phyloP scores from a whole-genome alignment of 2,113 vertebrate species.

The Deroptyus accipitrinus region DNA sequence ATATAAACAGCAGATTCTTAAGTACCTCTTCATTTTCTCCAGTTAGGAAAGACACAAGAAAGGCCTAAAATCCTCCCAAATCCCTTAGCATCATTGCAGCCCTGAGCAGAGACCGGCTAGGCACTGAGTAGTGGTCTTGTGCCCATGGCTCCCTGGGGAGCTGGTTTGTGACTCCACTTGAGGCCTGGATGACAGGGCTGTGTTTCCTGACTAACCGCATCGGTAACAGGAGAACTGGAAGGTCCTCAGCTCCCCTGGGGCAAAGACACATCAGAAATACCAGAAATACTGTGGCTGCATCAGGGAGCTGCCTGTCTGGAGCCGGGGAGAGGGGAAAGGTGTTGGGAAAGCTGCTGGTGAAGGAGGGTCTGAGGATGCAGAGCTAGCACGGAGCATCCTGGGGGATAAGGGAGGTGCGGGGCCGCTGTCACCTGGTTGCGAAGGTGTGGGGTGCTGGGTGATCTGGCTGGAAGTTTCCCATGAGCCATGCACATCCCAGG shows the following conservation, averaged over 20 bases:
- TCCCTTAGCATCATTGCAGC: background rate
- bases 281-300: background rate
- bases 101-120: background rate
- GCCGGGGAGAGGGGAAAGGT: rapidly evolving
- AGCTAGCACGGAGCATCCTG: background rate
- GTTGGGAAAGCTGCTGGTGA: background rate
- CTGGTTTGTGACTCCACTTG: background rate
- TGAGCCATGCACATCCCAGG: background rate
- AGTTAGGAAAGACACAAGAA: conserved; percentile 32
- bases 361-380: rapidly evolving
- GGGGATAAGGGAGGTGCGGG: background rate
- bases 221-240: background rate
- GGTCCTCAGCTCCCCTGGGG: background rate
- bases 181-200: background rate
- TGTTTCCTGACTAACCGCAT: background rate
- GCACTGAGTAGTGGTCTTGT: background rate
- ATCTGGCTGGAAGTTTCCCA: background rate
- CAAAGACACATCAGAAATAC: background rate
- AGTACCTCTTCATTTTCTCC: conserved; percentile 66
- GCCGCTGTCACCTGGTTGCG: background rate
- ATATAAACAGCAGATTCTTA: conserved; percentile 64
- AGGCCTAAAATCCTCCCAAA: conserved; percentile 41
- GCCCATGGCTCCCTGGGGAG: background rate
- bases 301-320: background rate
- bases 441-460: background rate